Conservation (phyloP, 2,888 invertebrate genomes). For the Mactromeris polynyma region DNA sequence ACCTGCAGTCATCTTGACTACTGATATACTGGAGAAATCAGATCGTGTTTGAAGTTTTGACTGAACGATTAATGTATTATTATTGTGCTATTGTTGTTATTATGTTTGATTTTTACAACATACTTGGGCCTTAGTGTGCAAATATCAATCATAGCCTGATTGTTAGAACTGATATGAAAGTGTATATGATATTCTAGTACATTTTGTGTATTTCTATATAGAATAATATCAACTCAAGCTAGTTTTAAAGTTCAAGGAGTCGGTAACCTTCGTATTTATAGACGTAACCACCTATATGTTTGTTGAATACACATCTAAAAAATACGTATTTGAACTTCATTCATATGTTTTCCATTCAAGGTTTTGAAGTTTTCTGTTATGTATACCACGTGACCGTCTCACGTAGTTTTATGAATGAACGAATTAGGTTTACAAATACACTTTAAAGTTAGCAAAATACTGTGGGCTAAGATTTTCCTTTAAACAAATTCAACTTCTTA, state of each 20-base stretch:
- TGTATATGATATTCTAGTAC: too few species aligned
- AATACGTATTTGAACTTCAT: neutral
- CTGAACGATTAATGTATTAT: too few species aligned
- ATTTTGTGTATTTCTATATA: too few species aligned
- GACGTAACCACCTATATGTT: neutral
- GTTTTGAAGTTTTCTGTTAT: neutral
- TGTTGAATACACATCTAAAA: neutral
- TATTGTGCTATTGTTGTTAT: too few species aligned
- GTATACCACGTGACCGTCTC: neutral
- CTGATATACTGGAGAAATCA: too few species aligned
- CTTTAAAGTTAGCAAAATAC: neutral
- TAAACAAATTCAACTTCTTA: neutral
- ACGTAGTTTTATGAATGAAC: neutral
- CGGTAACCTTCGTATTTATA: neutral
- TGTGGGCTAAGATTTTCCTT: neutral
- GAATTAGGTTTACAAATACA: neutral
- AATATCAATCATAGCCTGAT: too few species aligned
- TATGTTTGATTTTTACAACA: too few species aligned
- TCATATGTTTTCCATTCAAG: slow-evolving; percentile 3
- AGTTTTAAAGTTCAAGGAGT: neutral
- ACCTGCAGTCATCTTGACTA: too few species aligned
- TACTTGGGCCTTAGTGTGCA: too few species aligned
- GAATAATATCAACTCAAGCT: neutral
- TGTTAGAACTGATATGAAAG: too few species aligned
- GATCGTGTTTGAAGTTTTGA: too few species aligned